A percentile compares a stretch with the other conserved stretches of the same genome.
phyloP scores from a whole-genome alignment of 2,888 invertebrate genomes.

The Crocallis elinguaria region DNA sequence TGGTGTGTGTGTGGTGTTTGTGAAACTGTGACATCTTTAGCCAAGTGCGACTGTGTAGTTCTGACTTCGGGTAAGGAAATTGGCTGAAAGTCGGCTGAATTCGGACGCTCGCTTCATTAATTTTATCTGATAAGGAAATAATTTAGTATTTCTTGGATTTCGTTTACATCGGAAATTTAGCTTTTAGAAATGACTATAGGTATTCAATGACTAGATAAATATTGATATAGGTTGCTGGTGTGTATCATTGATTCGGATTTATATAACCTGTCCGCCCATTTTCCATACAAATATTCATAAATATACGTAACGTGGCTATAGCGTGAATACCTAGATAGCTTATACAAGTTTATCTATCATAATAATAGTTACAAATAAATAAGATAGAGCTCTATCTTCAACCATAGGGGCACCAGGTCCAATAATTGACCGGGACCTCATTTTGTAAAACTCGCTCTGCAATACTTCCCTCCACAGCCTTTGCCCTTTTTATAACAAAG shows the following conservation, averaged over 20 bases:
- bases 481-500: background rate
- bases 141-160: constrained; percentile 5
- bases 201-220: background rate
- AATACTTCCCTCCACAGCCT: background rate
- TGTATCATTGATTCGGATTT: background rate
- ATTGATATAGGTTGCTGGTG: background rate
- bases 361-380: too few species aligned
- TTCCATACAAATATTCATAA: constrained; percentile 2
- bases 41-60: constrained; percentile 18
- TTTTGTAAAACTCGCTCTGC: background rate
- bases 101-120: constrained; percentile 1
- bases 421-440: background rate
- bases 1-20: constrained; percentile 50
- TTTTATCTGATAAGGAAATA: constrained; percentile 22
- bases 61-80: constrained; percentile 17
- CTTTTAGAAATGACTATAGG: too few species aligned
- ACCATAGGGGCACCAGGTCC: too few species aligned
- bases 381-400: too few species aligned
- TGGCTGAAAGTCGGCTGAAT: background rate
- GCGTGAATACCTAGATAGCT: too few species aligned
- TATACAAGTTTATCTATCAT: too few species aligned
- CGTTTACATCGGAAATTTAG: constrained; percentile 1
- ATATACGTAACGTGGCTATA: background rate
- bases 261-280: constrained; percentile 12
- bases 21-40: constrained; percentile 32